Conservation (phyloP, 1,140 invertebrate genomes). For the Drosophila hydei region DNA sequence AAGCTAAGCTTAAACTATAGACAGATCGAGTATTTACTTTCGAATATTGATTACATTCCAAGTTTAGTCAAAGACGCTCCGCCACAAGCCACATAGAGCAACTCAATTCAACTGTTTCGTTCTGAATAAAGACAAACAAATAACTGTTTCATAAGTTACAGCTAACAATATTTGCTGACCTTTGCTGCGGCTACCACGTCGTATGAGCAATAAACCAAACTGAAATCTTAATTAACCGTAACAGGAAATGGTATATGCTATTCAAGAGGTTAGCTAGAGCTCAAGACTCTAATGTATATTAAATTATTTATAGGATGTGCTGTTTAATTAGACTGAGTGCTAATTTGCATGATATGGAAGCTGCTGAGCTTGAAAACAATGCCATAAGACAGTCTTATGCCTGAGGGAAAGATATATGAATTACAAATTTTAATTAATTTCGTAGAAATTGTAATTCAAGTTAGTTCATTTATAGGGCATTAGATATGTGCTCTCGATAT, state of each 20-base stretch:
- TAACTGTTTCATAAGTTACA: not conserved
- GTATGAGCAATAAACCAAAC: conserved; percentile 12
- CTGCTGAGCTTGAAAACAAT: too few relatives aligned
- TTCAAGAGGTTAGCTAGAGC: not conserved
- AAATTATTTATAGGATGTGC: not conserved
- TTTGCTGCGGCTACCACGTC: conserved; percentile 3
- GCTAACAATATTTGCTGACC: conserved; percentile 1
- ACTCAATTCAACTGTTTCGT: too few relatives aligned
- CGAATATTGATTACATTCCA: too few relatives aligned
- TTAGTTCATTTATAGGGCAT: too few relatives aligned
- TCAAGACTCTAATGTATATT: not conserved
- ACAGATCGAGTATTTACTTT: too few relatives aligned
- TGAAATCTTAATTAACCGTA: conserved; percentile 13
- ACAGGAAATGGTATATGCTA: not conserved
- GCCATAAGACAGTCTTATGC: too few relatives aligned
- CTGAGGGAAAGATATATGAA: too few relatives aligned
- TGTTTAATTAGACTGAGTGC: conserved; percentile 5
- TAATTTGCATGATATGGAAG: not conserved
- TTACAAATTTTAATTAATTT: too few relatives aligned
- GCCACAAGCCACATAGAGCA: not conserved
- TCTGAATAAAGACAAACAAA: not conserved
- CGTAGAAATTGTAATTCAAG: too few relatives aligned
- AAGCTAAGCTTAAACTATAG: too few relatives aligned
- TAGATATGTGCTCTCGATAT: too few relatives aligned
- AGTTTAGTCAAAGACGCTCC: too few relatives aligned